Percentiles rank a stretch among this genome's conserved stretches.
Evolutionary conservation across 2,113 vertebrate species (phyloP).

Genomic region (Rostratula benghalensis): DNA sequence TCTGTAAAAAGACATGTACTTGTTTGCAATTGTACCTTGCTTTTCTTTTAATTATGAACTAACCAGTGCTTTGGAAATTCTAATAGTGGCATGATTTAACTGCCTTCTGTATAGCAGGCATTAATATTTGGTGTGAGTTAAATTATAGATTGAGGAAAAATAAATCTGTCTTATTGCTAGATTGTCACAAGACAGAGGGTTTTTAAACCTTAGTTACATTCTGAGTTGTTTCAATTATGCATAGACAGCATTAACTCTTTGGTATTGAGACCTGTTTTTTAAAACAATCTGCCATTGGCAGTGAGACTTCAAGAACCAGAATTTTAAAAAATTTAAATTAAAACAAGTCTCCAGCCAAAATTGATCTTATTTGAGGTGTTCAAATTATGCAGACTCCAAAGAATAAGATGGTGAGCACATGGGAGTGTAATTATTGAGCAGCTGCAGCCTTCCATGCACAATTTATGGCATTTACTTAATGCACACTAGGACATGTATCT

Average conservation of each 20-base stretch:
- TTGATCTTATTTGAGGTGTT: background rate
- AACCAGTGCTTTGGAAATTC: constrained; percentile 40
- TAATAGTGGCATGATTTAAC: background rate
- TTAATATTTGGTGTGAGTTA: constrained; percentile 3
- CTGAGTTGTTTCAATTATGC: background rate
- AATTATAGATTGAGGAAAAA: constrained; percentile 9
- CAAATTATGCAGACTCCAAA: background rate
- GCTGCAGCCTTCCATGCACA: background rate
- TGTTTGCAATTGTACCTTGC: constrained; percentile 39
- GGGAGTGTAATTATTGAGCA: background rate
- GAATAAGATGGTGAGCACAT: background rate
- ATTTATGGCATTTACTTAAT: background rate
- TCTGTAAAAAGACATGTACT: constrained; percentile 67
- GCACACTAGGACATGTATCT: background rate
- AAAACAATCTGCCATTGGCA: background rate
- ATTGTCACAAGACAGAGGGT: background rate
- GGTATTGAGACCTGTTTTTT: background rate
- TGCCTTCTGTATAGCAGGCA: background rate
- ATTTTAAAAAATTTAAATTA: background rate
- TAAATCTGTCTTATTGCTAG: background rate
- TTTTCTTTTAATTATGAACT: constrained; percentile 45
- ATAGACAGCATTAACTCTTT: background rate
- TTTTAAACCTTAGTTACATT: background rate
- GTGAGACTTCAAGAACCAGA: background rate
- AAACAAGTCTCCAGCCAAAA: background rate